Evolutionary conservation across 2,113 vertebrate species (phyloP), one percentile per base, ranked within the genome.

Genomic region (Meles meles): DNA sequence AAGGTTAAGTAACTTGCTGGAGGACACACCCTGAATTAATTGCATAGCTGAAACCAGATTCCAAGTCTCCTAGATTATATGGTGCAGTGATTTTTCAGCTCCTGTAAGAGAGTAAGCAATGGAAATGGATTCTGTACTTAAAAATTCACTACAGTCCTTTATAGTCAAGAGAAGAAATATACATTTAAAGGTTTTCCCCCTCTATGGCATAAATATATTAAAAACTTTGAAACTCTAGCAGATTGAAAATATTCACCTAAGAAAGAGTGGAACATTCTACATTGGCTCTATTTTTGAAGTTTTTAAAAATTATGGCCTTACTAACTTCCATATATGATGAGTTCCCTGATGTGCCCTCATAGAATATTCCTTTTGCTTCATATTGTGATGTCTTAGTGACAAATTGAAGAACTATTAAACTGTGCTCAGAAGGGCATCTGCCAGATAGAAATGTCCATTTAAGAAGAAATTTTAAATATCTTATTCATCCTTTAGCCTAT

Each of bases 371-470:
- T 94, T 94, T 89, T 74, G 39, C 34, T 39, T 84, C 81, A 82
- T 25, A 29, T 59, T 39, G 37, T 76, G 23, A 97, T 59, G 44
- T 92, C n/a, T 39, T 82, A 74, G 61, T 87, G 76, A 92, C 85
- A 89, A 90, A 92, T 4, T 84, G 8, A 87, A 95, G 44, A 96
- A 88, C 31, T 84, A 6, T 80, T 93, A 83, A 97, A 88, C 61
- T 86, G 6, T 89, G 34, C 95, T 34, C 67, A 86, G 39, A 91
- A 71, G 39, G 63, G 6, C 7, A 93, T 87, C 87, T 76, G 83
- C 29, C 61, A 91, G 18, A 85, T 49, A 84, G 13, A 93, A 83
- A 59, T 65, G 47, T 49, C 94, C 65, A 74, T 69, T 76, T 93
- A 59, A 59, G 44, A 25, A 52, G 42, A 52, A 69, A 71, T n/a